Evolutionary conservation across 2,888 invertebrate species (phyloP).

Genomic region (Phorcus lineatus): DNA sequence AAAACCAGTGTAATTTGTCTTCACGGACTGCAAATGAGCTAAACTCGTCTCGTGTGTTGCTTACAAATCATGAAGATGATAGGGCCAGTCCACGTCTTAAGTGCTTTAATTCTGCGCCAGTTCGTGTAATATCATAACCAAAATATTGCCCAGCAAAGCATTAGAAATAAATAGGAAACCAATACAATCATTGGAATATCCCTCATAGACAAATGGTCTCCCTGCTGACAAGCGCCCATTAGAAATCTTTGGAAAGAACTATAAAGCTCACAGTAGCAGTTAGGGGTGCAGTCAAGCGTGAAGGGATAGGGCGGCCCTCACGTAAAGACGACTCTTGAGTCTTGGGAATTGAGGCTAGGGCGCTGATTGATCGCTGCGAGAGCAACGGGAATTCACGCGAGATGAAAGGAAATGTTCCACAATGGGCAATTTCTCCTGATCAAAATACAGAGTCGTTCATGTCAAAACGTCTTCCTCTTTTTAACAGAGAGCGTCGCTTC

Average conservation of each 20-base stretch:
- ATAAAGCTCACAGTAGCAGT: conserved; percentile 20
- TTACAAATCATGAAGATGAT: conserved; percentile 14
- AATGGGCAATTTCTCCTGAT: conserved; percentile 20
- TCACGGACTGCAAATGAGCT: not conserved
- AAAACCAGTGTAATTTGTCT: not conserved
- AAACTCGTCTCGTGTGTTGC: not conserved
- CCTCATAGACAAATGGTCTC: conserved; percentile 23
- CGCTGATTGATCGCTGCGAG: not conserved
- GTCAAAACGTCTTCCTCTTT: not conserved
- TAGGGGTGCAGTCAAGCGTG: conserved; percentile 6
- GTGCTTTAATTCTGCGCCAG: conserved; percentile 19
- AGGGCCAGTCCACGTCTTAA: conserved; percentile 19
- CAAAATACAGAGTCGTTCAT: conserved; percentile 19
- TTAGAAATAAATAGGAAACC: conserved; percentile 24
- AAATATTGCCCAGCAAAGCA: conserved; percentile 18
- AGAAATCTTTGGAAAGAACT: conserved; percentile 12
- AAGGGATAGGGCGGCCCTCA: not conserved
- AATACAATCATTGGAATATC: conserved; percentile 16
- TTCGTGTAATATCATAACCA: conserved; percentile 23
- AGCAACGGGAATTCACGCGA: conserved; percentile 10
- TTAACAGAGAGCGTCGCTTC: not conserved
- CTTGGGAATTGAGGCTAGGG: not conserved
- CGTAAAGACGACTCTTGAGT: conserved; percentile 12
- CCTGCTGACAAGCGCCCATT: conserved; percentile 8
- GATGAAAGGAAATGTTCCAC: conserved; percentile 25